Evolutionary conservation across 2,888 invertebrate species (phyloP), one percentile per base, ranked within the genome.

Genomic region (Plemyria rubiginata): DNA sequence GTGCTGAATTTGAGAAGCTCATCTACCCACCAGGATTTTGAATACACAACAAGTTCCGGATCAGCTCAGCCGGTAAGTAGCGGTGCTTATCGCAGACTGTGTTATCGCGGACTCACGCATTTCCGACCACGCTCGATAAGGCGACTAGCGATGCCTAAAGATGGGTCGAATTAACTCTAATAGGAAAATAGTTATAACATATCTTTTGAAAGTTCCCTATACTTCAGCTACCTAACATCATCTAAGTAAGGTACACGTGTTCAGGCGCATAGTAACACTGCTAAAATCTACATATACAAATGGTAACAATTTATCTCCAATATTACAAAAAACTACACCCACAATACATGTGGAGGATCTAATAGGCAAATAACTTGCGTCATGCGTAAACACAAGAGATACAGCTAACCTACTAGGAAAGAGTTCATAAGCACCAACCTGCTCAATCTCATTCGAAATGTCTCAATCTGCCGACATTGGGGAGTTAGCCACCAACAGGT

Each of bases 51-150:
- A 81, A 90, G 90, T 90, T 92, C 92, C 92, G 91, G 91, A 91
- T 87, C 88, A 89, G 86, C 88, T 90, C 87, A 88, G 86, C 89
- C 91, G 90, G 92, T 92, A 84, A 91, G 92, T 92, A 90, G 88
- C 87, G 86, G 88, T 86, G 87, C 90, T 92, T 92, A 92, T 92
- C 92, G 89, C 88, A 84, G 80, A 81, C 81, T 82, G 86, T 86
- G 90, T 88, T 92, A 92, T 92, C 92, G 90, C 84, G 82, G 82
- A 86, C 89, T 89, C 89, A 91, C 90, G 91, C 90, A 92, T 92
- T 92, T 92, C 92, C 92, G 92, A 92, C 91, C 90, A 89, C 91
- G 85, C 89, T 88, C 90, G 92, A 92, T 92, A 92, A 92, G 85
- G 82, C 81, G 76, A 78, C 74, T 76, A 79, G 78, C 75, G 77